Evolutionary conservation across 2,888 invertebrate species (phyloP), one percentile per base, ranked within the genome.

Genomic region (Mesoligia furuncula): DNA sequence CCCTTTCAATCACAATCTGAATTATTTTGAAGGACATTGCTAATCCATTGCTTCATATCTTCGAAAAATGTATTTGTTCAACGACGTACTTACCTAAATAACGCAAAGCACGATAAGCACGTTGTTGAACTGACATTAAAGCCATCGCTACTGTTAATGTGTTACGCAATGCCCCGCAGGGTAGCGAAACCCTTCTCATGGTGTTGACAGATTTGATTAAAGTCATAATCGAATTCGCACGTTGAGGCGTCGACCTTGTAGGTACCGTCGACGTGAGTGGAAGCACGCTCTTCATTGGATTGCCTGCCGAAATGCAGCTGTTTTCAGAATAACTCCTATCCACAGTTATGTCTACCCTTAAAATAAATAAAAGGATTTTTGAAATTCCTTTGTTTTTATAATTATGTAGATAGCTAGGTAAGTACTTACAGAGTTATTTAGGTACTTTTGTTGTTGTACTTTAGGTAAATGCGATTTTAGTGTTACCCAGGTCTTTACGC

Each of bases 221-320:
- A 79, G n/a, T 79, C 36, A 4, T 71, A 66, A 59, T 79, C 42
- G 13, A 42, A 79, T 71, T 79, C 31, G 20, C 20, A n/a, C 45
- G 27, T 45, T 76, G 36, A 2, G 13, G n/a, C 11, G 17, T 48
- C 11, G 31, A 42, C 54, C 45, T 54, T 68, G 61, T n/a, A n/a
- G n/a, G n/a, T 24, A n/a, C 45, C 13, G 36, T 36, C 11, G 4
- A 13, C 3, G 31, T 51, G 17, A 48, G 17, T 24, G 4, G n/a
- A n/a, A 62, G 5, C 17, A 31, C 24, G 39, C 17, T 15, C 6
- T 51, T 59, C 31, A 15, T n/a, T 36, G 8, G 15, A 27, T 39
- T 51, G 13, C n/a, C 4, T 57, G 13, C 24, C 27, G 11, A 59
- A 45, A 59, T 57, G 57, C 11, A 31, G 20, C 45, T 67, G 20